Evolutionary conservation across 2,888 invertebrate species (phyloP), one percentile per base, ranked within the genome.

Genomic region (Scrobipalpa costella): DNA sequence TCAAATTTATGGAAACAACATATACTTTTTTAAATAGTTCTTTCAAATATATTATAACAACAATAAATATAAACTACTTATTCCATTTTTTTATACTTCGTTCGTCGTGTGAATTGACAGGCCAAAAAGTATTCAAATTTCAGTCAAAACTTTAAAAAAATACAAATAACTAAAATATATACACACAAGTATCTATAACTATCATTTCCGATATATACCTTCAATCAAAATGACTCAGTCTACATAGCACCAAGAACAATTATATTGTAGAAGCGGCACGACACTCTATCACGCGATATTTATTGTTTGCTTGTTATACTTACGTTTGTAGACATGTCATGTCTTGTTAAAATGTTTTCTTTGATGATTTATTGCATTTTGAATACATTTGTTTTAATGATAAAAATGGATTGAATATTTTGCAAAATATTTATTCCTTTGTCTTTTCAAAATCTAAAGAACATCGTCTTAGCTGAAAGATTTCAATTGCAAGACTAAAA

Each of bases 201-300:
- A 21, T 9, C 17, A 50, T 50, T 50, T 50, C 50, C 50, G 50
- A 50, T 7, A 50, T 50, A 34, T 9, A 2, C 11, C 13, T 21
- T 13, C 52, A 27, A 33, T 33, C 7, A 52, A 27, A 21, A 19
- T 52, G 21, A 52, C 2, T 52, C 52, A 52, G 1, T 21, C 3
- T 21, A 27, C 52, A 27, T 27, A 52, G 52, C 9, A 6, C 3
- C 1, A 19, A 34, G 57, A 57, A 36, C n/a, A 50, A 44, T 15
- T 27, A 38, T 49, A 6, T 50, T 13, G n/a, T 49, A 57, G 63
- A 63, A 1, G 0, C 8, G 63, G 8, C 63, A 36, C 27, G 44
- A 27, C 40, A 40, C 7, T 38, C 13, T 27, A 27, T 19, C 52
- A 27, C 27, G 52, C 52, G 11, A 47, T 15, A 13, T 13, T 44